Base-by-base conservation (phyloP, 2,888 invertebrate genomes). In the Eutolmus rufibarbis region DNA sequence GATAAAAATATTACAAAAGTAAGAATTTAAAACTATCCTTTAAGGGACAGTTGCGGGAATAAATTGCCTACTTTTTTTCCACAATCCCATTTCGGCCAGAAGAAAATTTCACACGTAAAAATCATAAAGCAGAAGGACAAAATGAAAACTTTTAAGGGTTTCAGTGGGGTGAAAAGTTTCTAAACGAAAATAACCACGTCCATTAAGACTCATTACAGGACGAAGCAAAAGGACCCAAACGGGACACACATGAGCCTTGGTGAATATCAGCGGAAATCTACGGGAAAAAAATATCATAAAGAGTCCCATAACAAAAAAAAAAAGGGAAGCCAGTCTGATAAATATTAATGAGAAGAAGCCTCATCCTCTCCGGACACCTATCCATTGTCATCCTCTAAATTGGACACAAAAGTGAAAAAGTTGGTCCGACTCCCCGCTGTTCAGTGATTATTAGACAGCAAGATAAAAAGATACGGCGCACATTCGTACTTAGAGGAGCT, bases 361-460 rank as follows among this genome's bases (percentile, higher is more conserved):
- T 19, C 76, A 76, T 31, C 51, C 51, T 51, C 31, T 56, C 56
- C 81, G 12, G 46, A 23, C 81, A 81, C 78, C 78, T 28, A 16
- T 56, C 34, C 51, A 81, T 81, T n/a, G 51, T 40, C 28, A 85
- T 40, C 43, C 23, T 74, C 74, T 46, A 74, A 85, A 74, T 85
- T 74, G 85, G 76, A 16, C 85, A 46, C 74, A 85, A 85, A 81
- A 81, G 74, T 74, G 85, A 85, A 43, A 51, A 74, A 85, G 19
- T 74, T 85, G 19, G 74, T 31, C 46, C 56, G 14, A 23, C 56
- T 82, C 85, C 43, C 28, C n/a, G 34, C 51, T 51, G 81, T 81
- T 51, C 28, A 81, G 81, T 81, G 81, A 81, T 81, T 81, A 81
- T 81, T 34, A 43, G 81, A 56, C 31, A 56, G 56, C 56, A 51